Conservation (phyloP, 2,888 invertebrate species). For the Entomobrya multifasciata region DNA sequence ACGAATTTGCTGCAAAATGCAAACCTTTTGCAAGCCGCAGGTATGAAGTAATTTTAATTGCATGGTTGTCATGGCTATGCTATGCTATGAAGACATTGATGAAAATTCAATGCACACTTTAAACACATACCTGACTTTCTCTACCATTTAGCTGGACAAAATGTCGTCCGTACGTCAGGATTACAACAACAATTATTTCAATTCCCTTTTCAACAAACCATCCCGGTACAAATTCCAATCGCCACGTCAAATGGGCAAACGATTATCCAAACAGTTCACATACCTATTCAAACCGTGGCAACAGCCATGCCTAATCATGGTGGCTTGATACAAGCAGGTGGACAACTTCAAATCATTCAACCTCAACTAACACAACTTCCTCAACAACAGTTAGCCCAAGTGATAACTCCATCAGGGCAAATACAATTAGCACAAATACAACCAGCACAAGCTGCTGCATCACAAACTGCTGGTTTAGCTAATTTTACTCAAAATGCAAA, state of each 20-base stretch:
- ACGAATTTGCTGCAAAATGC: slow-evolving; percentile 78
- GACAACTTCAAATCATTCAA: slow-evolving; percentile 84
- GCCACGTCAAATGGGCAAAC: slow-evolving; percentile 94
- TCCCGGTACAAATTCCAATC: slow-evolving; percentile 95
- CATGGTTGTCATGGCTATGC: too few relatives aligned
- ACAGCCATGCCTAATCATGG: slow-evolving; percentile 84
- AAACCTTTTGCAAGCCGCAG: slow-evolving; percentile 72
- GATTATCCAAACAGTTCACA: slow-evolving; percentile 96
- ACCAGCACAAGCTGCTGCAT: slow-evolving; percentile 80
- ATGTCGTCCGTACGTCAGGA: slow-evolving; percentile 86
- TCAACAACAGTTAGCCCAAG: slow-evolving; percentile 86
- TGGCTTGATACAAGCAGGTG: slow-evolving; percentile 81
- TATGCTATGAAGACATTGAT: too few relatives aligned
- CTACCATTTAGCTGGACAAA: slow-evolving; percentile 84
- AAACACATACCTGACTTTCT: too few relatives aligned
- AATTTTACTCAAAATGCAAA: slow-evolving; percentile 79
- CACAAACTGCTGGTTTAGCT: slow-evolving; percentile 72
- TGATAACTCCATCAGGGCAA: slow-evolving; percentile 80
- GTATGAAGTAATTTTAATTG: slow-evolving; percentile 42
- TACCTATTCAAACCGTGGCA: slow-evolving; percentile 91
- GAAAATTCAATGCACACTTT: too few relatives aligned
- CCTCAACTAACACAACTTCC: slow-evolving; percentile 86
- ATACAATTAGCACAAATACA: slow-evolving; percentile 87
- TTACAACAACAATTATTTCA: slow-evolving; percentile 84
- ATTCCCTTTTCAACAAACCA: slow-evolving; percentile 87